phyloP scores from a whole-genome alignment of 2,888 invertebrate genomes.

The Limnephilus rhombicus region DNA sequence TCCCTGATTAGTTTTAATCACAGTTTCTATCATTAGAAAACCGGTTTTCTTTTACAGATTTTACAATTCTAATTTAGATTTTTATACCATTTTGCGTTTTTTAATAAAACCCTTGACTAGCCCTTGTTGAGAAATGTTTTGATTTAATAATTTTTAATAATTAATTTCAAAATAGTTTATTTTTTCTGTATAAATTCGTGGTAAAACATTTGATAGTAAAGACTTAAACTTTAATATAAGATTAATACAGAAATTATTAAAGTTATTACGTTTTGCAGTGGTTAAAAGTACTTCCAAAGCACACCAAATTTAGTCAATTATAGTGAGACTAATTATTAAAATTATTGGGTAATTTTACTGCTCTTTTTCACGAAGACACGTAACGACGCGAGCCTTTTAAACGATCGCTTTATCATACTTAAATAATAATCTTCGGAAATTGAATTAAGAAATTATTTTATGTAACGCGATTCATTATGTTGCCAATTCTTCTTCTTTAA shows the following conservation, averaged over 20 bases:
- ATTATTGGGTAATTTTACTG: not conserved
- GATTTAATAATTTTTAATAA: too few species aligned
- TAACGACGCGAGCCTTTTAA: not conserved
- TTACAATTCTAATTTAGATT: not conserved
- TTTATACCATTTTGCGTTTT: too few species aligned
- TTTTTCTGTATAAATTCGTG: too few species aligned
- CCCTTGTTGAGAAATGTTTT: too few species aligned
- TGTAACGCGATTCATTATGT: slow-evolving; percentile 1
- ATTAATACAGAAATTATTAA: not conserved
- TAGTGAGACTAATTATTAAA: not conserved
- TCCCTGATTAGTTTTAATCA: not conserved
- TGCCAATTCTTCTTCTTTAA: slow-evolving; percentile 1
- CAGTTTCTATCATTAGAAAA: not conserved
- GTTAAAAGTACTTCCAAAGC: not conserved
- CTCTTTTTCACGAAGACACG: not conserved
- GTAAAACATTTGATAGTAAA: too few species aligned
- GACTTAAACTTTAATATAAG: not conserved
- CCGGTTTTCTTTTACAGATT: not conserved
- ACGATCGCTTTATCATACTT: not conserved
- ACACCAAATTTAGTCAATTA: not conserved
- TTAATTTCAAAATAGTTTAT: too few species aligned
- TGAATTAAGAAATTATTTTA: not conserved
- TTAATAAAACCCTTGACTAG: too few species aligned
- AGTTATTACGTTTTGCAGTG: not conserved
- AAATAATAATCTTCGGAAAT: not conserved